These are phyloP conservation scores for Mesembrinibis cayennensis DNA, from an alignment of 2,113 vertebrate genomes.

Conservation along the genomic window DNA sequence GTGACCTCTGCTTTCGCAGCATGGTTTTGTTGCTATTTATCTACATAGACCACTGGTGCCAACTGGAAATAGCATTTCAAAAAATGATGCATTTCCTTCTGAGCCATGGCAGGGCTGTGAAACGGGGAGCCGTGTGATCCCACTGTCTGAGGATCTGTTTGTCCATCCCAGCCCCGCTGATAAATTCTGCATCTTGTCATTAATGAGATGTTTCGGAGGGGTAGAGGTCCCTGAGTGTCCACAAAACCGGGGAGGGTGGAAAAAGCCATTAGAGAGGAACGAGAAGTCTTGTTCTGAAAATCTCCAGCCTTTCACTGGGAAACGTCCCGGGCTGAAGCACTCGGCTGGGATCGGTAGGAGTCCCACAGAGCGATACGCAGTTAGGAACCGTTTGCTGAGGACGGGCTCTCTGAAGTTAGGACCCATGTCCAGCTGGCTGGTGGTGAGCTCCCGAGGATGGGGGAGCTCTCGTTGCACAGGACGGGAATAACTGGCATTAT, in stretches of 20 bases:
- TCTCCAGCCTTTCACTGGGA: neutral
- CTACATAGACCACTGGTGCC: neutral
- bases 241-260: neutral
- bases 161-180: fast-evolving
- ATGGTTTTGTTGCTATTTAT: neutral
- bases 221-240: neutral
- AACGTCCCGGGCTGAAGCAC: neutral
- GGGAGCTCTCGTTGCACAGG: neutral
- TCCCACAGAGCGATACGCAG: fast-evolving
- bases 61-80: neutral
- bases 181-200: neutral
- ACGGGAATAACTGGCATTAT: fast-evolving
- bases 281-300: neutral
- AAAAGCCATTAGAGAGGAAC: neutral
- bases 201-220: neutral
- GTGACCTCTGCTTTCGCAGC: neutral
- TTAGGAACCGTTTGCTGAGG: too few relatives aligned
- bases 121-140: fast-evolving
- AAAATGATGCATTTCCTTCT: neutral
- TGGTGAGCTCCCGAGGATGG: too few relatives aligned
- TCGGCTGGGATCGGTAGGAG: neutral
- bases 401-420: neutral
- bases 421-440: fast-evolving
- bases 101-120: neutral
- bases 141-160: fast-evolving